Conservation (phyloP, 1,140 invertebrate species). For the Argopecten irradians region DNA sequence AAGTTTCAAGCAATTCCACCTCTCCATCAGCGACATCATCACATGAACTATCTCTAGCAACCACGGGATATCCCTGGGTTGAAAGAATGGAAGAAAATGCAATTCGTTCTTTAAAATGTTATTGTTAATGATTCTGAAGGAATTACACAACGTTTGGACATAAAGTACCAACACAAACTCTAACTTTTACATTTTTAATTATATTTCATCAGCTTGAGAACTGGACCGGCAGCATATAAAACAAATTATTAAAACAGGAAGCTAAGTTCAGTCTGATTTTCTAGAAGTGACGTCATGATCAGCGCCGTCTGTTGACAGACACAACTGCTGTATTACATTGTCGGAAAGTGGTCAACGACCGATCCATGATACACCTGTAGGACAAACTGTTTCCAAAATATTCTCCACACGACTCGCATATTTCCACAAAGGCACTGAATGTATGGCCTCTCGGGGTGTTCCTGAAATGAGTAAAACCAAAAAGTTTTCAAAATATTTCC, state of each 20-base stretch:
- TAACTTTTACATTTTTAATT: neutral
- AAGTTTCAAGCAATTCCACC: no score
- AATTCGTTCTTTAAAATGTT: no score
- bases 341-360: neutral
- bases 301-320: neutral
- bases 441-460: slow-evolving; percentile 28
- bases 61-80: no score
- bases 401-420: slow-evolving; percentile 41
- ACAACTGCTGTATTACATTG: slow-evolving; percentile 31
- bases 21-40: no score
- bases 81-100: no score
- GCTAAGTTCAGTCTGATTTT: neutral
- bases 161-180: neutral
- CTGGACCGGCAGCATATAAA: neutral
- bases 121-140: no score
- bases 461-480: slow-evolving; percentile 23
- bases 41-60: no score
- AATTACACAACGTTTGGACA: no score
- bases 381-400: slow-evolving; percentile 12
- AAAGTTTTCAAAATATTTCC: neutral
- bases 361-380: slow-evolving; percentile 34
- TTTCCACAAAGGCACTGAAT: slow-evolving; percentile 29
- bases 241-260: neutral
- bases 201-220: neutral
- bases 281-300: neutral